phyloP scores from a whole-genome alignment of 2,113 vertebrate genomes.

The Poicephalus gulielmi region DNA sequence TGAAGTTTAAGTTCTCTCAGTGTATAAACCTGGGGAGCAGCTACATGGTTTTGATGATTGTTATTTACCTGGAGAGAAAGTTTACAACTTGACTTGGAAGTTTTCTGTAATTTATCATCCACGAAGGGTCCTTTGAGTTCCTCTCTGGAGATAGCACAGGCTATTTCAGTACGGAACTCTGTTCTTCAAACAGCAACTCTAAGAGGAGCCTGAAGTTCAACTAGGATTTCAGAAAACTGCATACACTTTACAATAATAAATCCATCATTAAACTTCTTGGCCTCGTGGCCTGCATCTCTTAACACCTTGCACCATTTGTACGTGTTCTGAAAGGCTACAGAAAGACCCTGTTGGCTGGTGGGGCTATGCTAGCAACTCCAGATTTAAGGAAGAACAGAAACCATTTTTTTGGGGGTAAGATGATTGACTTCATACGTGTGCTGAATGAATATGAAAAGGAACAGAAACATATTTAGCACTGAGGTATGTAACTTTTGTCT shows the following conservation, averaged over 20 bases:
- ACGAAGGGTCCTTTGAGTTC: neutral
- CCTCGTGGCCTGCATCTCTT: conserved; percentile 63
- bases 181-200: neutral
- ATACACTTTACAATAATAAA: conserved; percentile 63
- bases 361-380: neutral
- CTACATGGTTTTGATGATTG: neutral
- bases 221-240: neutral
- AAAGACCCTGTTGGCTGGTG: neutral
- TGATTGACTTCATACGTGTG: neutral
- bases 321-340: neutral
- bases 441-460: neutral
- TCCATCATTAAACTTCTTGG: conserved; percentile 65
- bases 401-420: neutral
- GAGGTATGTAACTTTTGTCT: neutral
- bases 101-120: neutral
- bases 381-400: neutral
- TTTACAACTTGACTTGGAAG: conserved; percentile 5
- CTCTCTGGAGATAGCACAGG: neutral
- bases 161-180: neutral
- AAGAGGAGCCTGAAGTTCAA: conserved; percentile 6
- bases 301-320: conserved; percentile 60
- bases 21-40: neutral
- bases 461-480: neutral
- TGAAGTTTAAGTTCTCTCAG: neutral
- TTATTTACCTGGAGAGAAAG: neutral